A percentile compares a stretch with the other conserved stretches of the same genome.
Evolutionary conservation across 2,797 vertebrate species (phyloP).

Genomic region (Phalloptychus januarius): DNA sequence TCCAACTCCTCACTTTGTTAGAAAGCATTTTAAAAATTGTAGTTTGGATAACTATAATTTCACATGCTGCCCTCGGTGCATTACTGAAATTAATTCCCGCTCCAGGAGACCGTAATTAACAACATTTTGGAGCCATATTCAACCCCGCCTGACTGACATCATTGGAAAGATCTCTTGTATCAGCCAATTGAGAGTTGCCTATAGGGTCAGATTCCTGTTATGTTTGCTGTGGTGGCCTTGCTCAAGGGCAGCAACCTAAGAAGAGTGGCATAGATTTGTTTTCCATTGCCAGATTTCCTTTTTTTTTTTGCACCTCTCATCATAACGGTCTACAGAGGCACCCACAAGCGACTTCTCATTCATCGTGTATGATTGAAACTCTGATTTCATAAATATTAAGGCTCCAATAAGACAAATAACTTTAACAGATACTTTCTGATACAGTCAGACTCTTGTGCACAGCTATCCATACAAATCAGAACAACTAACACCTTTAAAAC

Average conservation of each 20-base stretch:
- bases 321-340: neutral
- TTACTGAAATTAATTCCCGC: neutral
- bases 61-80: constrained; percentile 4
- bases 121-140: constrained; percentile 19
- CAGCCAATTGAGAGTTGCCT: constrained; percentile 33
- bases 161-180: constrained; percentile 39
- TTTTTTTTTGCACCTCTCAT: constrained; percentile 12
- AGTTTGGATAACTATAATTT: constrained; percentile 7
- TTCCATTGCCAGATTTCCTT: constrained; percentile 10
- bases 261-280: constrained; percentile 21
- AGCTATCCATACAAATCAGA: constrained; percentile 6
- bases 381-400: constrained; percentile 5
- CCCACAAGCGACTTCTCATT: neutral
- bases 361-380: neutral
- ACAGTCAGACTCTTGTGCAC: neutral
- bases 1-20: neutral
- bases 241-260: constrained; percentile 58
- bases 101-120: constrained; percentile 29
- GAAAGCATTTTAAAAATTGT: neutral
- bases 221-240: constrained; percentile 42
- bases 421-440: neutral
- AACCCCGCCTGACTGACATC: constrained; percentile 16
- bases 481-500: neutral
- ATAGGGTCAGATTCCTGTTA: constrained; percentile 49
- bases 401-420: too few relatives aligned